Conservation (phyloP, 2,113 vertebrate species). For the Galeopterus variegatus region DNA sequence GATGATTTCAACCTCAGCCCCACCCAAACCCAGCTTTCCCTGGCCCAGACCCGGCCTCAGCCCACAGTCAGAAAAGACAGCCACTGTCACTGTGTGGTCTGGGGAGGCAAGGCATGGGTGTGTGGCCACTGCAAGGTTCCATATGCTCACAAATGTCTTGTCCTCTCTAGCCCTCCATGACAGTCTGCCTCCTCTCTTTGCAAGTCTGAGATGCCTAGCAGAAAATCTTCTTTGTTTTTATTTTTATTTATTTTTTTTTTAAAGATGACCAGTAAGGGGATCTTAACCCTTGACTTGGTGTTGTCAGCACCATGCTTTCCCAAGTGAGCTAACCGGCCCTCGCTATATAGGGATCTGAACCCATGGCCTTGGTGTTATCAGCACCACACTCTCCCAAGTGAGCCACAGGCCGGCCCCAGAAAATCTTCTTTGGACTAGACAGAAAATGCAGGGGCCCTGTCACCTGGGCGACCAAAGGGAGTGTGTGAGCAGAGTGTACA, state of each 20-base stretch:
- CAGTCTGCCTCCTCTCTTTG: background rate
- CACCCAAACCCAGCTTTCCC: background rate
- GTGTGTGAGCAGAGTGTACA: background rate
- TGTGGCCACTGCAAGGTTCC: background rate
- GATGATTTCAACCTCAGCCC: background rate
- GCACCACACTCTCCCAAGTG: no score
- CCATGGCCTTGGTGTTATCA: no score
- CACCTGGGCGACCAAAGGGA: background rate
- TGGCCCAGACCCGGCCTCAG: background rate
- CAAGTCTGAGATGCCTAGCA: background rate
- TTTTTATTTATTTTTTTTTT: no score
- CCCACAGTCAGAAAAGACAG: background rate
- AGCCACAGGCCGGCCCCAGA: background rate
- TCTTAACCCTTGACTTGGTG: no score
- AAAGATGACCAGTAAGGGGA: no score
- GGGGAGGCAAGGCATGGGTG: no score
- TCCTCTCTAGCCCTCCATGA: background rate
- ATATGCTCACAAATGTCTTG: background rate
- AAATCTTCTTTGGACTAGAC: background rate
- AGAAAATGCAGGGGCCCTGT: background rate
- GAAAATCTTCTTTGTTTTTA: background rate
- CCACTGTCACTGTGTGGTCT: background rate
- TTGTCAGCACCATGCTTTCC: no score
- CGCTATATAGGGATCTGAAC: no score
- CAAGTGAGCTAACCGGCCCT: no score